A percentile compares a stretch with the other conserved stretches of the same genome.
These are phyloP conservation scores for Polia nebulosa DNA, from an alignment of 2,888 invertebrate genomes.

Conservation along the genomic window DNA sequence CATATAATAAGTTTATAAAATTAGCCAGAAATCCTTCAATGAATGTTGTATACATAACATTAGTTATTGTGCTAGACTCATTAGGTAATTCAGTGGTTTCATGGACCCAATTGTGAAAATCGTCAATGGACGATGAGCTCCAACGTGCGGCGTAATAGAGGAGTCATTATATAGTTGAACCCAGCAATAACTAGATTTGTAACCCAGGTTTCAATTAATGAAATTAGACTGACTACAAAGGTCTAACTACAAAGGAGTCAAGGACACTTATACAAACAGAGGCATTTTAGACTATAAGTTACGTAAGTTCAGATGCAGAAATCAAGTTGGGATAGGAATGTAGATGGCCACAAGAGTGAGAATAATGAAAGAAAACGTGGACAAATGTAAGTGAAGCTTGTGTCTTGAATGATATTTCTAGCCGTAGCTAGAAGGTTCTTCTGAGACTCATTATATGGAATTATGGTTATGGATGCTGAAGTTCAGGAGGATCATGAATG, in stretches of 20 bases:
- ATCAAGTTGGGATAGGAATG: no score
- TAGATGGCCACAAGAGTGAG: no score
- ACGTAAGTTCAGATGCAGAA: no score
- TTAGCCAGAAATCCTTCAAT: constrained; percentile 24
- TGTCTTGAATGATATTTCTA: no score
- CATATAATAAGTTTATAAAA: constrained; percentile 19
- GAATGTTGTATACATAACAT: neutral
- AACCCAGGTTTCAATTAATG: constrained; percentile 1
- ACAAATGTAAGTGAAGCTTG: no score
- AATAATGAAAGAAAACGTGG: no score
- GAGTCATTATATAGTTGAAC: constrained; percentile 21
- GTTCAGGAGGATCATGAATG: neutral
- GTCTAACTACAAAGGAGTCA: neutral
- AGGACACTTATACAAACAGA: neutral
- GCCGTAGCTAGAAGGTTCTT: no score
- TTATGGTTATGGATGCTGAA: no score
- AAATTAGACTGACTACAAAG: constrained; percentile 13
- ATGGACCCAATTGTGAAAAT: constrained; percentile 29
- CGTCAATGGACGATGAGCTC: constrained; percentile 35
- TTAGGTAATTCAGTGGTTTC: constrained; percentile 37
- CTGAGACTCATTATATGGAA: no score
- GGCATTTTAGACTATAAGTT: neutral
- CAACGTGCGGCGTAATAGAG: constrained; percentile 18
- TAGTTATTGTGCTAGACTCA: constrained; percentile 34
- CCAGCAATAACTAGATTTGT: constrained; percentile 16